Evolutionary conservation across 2,797 vertebrate species (phyloP).

Genomic region (Masticophis lateralis): DNA sequence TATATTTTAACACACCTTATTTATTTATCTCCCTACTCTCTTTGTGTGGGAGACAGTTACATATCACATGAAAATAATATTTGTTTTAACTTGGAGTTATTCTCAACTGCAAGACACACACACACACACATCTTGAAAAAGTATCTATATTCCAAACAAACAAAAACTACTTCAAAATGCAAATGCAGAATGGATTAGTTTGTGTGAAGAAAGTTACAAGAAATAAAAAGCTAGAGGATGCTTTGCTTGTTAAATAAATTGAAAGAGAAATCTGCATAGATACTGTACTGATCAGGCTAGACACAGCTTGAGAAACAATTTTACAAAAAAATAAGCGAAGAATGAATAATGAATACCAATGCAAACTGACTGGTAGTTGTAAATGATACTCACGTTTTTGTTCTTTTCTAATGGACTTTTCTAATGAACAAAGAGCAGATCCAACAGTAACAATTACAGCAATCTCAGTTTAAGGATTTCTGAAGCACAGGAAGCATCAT

Average conservation of each 20-base stretch:
- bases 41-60: slow-evolving; percentile 16
- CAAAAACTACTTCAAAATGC: background rate
- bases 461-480: background rate
- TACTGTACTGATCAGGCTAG: background rate
- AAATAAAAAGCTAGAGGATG: background rate
- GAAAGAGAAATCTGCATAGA: background rate
- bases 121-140: background rate
- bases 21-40: background rate
- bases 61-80: slow-evolving; percentile 14
- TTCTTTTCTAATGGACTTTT: background rate
- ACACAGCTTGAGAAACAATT: background rate
- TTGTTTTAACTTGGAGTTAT: slow-evolving; percentile 29
- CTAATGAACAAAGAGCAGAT: background rate
- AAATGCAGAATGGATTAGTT: background rate
- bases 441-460: background rate
- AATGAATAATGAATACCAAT: background rate
- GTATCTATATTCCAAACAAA: background rate
- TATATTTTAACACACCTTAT: background rate
- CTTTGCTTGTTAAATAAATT: background rate
- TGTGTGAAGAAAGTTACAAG: background rate
- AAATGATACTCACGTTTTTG: background rate
- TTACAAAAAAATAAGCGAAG: background rate
- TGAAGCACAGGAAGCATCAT: background rate
- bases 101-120: slow-evolving; percentile 14
- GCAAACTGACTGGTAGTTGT: background rate